Evolutionary conservation across 1,140 invertebrate genomes (phyloP).

Genomic region (Lordiphosa stackelbergi): DNA sequence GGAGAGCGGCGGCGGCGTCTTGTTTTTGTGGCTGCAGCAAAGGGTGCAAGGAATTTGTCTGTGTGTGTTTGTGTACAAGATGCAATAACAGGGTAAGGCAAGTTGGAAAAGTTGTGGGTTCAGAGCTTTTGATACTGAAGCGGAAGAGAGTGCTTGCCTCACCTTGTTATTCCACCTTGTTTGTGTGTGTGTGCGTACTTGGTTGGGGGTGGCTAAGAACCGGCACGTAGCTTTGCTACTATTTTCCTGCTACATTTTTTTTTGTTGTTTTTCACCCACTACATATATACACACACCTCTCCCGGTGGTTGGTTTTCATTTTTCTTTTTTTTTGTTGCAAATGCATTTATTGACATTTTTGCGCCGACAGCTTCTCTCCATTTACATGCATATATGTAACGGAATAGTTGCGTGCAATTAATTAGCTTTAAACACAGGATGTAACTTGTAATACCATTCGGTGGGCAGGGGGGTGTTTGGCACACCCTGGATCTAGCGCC

Average conservation of each 20-base stretch:
- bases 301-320: slow-evolving; percentile 62
- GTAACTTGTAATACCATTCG: slow-evolving; percentile 12
- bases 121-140: too few species aligned
- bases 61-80: too few species aligned
- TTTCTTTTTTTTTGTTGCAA: slow-evolving; percentile 38
- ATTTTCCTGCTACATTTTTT: slow-evolving; percentile 36
- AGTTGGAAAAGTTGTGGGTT: too few species aligned
- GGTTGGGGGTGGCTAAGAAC: slow-evolving; percentile 46
- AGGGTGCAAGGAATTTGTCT: slow-evolving; percentile 24
- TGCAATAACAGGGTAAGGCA: neutral
- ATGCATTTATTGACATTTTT: slow-evolving; percentile 73
- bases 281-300: slow-evolving; percentile 27
- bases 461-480: slow-evolving; percentile 19
- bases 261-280: slow-evolving; percentile 18
- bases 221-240: slow-evolving; percentile 52
- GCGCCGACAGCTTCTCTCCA: neutral
- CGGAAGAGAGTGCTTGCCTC: neutral
- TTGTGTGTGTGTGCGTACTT: slow-evolving; percentile 15
- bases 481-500: slow-evolving; percentile 62
- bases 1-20: slow-evolving; percentile 27
- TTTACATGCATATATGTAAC: slow-evolving; percentile 19
- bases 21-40: slow-evolving; percentile 27
- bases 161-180: slow-evolving; percentile 1
- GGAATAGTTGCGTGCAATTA: slow-evolving; percentile 60
- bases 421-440: slow-evolving; percentile 37